Evolutionary conservation across 1,140 invertebrate species (phyloP).

Genomic region (Patella vulgata): DNA sequence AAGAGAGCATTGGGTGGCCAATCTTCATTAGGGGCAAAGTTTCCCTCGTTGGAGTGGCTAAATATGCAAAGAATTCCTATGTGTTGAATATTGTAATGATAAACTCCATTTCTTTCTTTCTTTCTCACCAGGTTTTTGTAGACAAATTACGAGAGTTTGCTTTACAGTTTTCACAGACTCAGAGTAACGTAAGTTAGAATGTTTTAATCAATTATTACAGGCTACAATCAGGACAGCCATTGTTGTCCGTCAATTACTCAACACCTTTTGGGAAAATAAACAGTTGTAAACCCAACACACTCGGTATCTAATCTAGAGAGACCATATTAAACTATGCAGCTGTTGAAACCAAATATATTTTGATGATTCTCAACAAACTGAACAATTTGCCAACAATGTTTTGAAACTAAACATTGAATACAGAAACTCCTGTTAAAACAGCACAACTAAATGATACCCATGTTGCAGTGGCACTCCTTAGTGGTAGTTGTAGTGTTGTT

Average conservation of each 20-base stretch:
- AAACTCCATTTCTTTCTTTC: constrained; percentile 8
- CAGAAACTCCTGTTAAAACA: background rate
- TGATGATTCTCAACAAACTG: too few species aligned
- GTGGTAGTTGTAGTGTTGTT: too few species aligned
- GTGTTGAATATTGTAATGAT: constrained; percentile 7
- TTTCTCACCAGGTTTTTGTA: constrained; percentile 76
- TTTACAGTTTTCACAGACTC: constrained; percentile 73
- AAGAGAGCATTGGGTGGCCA: too few species aligned
- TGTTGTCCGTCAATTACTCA: constrained; percentile 25
- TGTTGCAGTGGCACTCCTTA: too few species aligned
- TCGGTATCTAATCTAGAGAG: constrained; percentile 21
- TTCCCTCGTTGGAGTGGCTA: too few species aligned
- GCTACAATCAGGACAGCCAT: constrained; percentile 70
- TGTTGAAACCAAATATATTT: background rate
- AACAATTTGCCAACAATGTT: too few species aligned
- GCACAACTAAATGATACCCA: too few species aligned
- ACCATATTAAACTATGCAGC: background rate
- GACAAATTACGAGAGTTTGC: constrained; percentile 83
- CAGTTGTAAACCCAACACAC: too few species aligned
- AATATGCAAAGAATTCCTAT: too few species aligned
- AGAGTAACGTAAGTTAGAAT: constrained; percentile 45
- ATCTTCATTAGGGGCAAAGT: too few species aligned
- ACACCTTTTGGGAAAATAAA: too few species aligned
- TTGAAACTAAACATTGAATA: background rate
- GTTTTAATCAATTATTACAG: constrained; percentile 35